These are phyloP conservation scores for Diploscapter pachys DNA, from an alignment of 1,140 invertebrate genomes.

Conservation along the genomic window DNA sequence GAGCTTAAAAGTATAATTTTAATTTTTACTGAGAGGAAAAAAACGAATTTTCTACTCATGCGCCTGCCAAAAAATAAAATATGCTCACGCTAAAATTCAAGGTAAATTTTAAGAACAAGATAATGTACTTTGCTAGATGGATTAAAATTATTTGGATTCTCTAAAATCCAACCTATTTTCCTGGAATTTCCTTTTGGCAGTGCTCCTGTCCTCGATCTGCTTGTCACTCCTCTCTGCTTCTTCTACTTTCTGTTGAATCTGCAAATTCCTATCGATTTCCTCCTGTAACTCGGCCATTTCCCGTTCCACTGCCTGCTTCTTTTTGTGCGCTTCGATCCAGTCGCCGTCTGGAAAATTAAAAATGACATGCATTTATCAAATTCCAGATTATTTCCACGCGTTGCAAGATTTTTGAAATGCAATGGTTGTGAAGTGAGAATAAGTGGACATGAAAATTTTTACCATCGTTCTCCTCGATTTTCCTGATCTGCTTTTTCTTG, in stretches of 20 bases:
- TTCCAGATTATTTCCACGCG: background rate
- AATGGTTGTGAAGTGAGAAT: background rate
- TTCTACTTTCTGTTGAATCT: slow-evolving; percentile 4
- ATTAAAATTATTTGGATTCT: too few relatives aligned
- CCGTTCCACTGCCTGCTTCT: background rate
- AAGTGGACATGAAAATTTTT: slow-evolving; percentile 13
- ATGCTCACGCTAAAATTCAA: too few relatives aligned
- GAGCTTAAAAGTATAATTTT: too few relatives aligned
- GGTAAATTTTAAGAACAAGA: too few relatives aligned
- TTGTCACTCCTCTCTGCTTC: background rate
- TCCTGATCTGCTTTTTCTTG: slow-evolving; percentile 42
- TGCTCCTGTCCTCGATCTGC: slow-evolving; percentile 15
- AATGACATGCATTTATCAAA: background rate
- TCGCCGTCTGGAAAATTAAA: slow-evolving; percentile 13
- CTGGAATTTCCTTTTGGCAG: too few relatives aligned
- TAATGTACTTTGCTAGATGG: too few relatives aligned
- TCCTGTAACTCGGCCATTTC: slow-evolving; percentile 6
- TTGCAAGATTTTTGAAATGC: too few relatives aligned
- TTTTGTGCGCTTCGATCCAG: slow-evolving; percentile 22
- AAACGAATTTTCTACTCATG: too few relatives aligned
- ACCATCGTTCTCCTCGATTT: slow-evolving; percentile 51
- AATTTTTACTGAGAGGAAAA: too few relatives aligned
- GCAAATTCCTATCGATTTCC: slow-evolving; percentile 5
- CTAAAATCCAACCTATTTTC: too few relatives aligned
- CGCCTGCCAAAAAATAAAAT: too few relatives aligned